Percentiles rank a stretch among this genome's conserved stretches.
Evolutionary conservation across 2,113 vertebrate genomes (phyloP).

Genomic region (Rhipidura dahli): DNA sequence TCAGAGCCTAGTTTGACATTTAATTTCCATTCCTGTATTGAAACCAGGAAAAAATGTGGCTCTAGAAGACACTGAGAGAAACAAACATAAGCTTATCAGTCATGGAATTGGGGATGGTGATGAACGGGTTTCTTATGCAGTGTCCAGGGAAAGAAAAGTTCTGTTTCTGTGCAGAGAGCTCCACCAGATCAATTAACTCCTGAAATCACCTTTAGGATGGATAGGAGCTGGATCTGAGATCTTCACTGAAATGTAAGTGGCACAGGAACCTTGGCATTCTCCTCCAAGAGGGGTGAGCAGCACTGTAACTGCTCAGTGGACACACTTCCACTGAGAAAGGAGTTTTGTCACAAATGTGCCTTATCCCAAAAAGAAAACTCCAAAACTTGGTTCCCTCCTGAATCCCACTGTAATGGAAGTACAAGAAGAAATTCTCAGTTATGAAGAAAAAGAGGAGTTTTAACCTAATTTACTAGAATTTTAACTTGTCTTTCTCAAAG

Average conservation of each 20-base stretch:
- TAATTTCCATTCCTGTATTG: slow-evolving; percentile 12
- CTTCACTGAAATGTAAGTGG: neutral
- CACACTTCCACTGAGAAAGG: neutral
- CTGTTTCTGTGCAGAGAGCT: neutral
- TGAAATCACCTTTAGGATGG: neutral
- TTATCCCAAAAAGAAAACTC: neutral
- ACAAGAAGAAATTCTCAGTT: neutral
- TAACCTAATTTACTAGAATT: neutral
- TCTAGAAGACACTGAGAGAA: neutral
- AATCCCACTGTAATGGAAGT: neutral
- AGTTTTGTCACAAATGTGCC: neutral
- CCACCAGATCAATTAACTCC: neutral
- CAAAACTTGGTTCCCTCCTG: neutral
- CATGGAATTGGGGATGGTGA: neutral
- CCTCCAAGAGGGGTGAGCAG: neutral
- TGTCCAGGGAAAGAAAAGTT: neutral
- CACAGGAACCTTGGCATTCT: neutral
- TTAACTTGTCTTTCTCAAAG: neutral
- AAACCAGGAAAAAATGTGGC: neutral
- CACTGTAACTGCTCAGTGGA: neutral
- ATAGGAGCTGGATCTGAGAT: neutral
- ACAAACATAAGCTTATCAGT: neutral
- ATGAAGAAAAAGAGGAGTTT: neutral
- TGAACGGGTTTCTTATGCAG: neutral
- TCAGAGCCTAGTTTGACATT: neutral